Percentiles rank a stretch among this genome's conserved stretches.
Conservation (phyloP, 2,797 vertebrate species). For the Siniperca undulata region DNA sequence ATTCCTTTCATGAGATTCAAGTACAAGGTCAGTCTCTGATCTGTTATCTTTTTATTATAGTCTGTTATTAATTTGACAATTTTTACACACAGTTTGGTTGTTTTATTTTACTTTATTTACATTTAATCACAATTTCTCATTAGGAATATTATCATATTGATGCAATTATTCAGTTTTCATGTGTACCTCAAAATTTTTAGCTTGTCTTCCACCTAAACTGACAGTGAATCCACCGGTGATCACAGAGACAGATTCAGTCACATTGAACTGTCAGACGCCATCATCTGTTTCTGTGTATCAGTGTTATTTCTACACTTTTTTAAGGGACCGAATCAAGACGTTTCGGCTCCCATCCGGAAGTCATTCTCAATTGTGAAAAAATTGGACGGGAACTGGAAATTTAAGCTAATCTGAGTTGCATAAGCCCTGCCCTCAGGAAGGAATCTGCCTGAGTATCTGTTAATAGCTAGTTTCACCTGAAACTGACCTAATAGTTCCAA, state of each 20-base stretch:
- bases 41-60: not conserved
- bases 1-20: constrained; percentile 14
- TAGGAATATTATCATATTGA: not conserved
- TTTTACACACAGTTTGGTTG: not conserved
- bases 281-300: not conserved
- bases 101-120: not conserved
- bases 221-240: not conserved
- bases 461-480: too few relatives aligned
- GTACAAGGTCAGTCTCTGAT: constrained; percentile 46
- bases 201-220: not conserved
- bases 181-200: constrained; percentile 28
- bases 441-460: too few relatives aligned
- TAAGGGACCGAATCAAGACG: too few relatives aligned
- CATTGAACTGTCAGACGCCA: constrained; percentile 42
- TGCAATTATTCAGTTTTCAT: not conserved
- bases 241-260: constrained; percentile 51
- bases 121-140: not conserved
- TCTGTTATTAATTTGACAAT: not conserved
- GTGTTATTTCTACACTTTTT: constrained; percentile 49
- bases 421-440: too few relatives aligned
- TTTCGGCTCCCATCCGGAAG: too few relatives aligned
- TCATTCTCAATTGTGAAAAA: too few relatives aligned
- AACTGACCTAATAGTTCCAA: too few relatives aligned
- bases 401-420: too few relatives aligned
- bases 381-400: too few relatives aligned